Evolutionary conservation across 1,140 invertebrate species (phyloP), one percentile per base, ranked within the genome.

Genomic region (Tetragonula clypearis): DNA sequence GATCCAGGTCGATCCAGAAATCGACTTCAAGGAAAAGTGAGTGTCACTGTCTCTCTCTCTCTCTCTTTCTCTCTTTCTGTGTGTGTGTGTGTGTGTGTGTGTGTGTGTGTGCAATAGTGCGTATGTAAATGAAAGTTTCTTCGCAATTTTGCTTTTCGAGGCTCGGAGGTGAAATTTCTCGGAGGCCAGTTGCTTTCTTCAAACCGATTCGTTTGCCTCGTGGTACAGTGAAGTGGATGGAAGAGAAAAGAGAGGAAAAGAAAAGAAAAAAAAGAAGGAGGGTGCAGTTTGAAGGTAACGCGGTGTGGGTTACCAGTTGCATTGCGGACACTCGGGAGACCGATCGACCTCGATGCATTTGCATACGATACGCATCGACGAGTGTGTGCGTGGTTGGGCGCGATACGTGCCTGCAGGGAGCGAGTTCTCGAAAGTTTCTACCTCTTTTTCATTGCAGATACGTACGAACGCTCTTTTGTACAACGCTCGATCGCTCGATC

Each of bases 331-430:
- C 30, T 41, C 73, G 81, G 6, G 9, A 65, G 26, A 55, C n/a
- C 73, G n/a, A 68, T 79, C 82, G 76, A 84, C 68, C 82, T 84
- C 82, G 76, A 84, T 84, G 82, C 66, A 76, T 82, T 82, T 56
- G 72, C 80, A 76, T 76, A 60, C 60, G 79, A 49, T 75, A 82
- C 53, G 68, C 35, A 62, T 30, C 19, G 15, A 65, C 8, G 49
- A 56, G 53, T 58, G 53, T 56, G 21, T 30, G 76, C 75, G 74
- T 30, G 23, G 17, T 75, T 49, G 73, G 60, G 56, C 69, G 69
- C 81, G 69, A 79, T 49, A 55, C 41, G 30, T 30, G 53, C 41
- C 26, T 8, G 15, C 53, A n/a, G 53, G 68, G 41, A 65, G n/a
- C 26, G 72, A n/a, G n/a, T 83, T 76, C 65, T 85, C 60, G 49